Percentiles rank a stretch among this genome's conserved stretches.
phyloP scores from a whole-genome alignment of 2,888 invertebrate genomes.

The Baronia brevicornis region DNA sequence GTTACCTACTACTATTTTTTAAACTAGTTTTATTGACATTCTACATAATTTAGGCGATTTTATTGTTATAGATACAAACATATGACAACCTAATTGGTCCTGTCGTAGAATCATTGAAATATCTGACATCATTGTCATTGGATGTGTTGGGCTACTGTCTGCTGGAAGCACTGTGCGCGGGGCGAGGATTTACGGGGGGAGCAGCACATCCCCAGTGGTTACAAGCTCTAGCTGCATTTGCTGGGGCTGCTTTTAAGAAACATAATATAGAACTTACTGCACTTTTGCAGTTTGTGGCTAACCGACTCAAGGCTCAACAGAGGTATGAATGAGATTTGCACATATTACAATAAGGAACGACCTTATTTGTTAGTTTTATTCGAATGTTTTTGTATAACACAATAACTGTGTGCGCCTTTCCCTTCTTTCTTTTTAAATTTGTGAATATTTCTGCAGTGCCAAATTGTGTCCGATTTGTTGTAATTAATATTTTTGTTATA shows the following conservation, averaged over 20 bases:
- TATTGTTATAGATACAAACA: conserved; percentile 87
- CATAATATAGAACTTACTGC: conserved; percentile 97
- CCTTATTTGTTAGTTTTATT: no score
- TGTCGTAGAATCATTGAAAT: conserved; percentile 98
- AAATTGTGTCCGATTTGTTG: no score
- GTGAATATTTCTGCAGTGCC: no score
- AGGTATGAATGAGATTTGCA: conserved; percentile 75
- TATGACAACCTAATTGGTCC: conserved; percentile 97
- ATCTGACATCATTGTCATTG: conserved; percentile 94
- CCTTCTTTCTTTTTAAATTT: no score
- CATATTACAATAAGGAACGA: no score
- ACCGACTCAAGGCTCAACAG: conserved; percentile 96
- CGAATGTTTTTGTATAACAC: no score
- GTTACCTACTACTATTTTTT: no score
- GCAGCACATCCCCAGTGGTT: conserved; percentile 95
- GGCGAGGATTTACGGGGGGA: conserved; percentile 76
- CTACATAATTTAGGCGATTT: not conserved
- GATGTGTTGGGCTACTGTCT: conserved; percentile 97
- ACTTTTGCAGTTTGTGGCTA: conserved; percentile 96
- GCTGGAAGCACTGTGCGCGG: conserved; percentile 85
- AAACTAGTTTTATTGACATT: no score
- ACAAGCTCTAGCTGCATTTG: conserved; percentile 95
- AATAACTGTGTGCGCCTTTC: no score
- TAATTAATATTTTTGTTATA: no score
- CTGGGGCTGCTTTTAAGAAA: conserved; percentile 97